Conservation (phyloP, 2,888 invertebrate genomes). For the Drosophila meridiana region DNA sequence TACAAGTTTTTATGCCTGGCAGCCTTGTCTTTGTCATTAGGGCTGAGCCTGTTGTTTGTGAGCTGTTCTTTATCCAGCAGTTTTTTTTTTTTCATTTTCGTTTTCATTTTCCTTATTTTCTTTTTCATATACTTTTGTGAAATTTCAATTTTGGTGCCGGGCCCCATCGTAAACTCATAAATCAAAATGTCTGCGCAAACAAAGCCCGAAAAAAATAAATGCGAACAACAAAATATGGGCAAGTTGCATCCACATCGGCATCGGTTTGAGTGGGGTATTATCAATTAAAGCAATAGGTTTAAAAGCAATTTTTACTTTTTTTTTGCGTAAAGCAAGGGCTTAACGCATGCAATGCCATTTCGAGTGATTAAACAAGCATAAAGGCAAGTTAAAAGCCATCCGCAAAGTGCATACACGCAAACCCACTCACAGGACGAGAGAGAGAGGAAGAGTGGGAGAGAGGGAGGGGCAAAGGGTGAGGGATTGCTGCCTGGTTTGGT, state of each 20-base stretch:
- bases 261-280: slow-evolving; percentile 28
- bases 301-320: slow-evolving; percentile 36
- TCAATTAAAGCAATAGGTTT: slow-evolving; percentile 54
- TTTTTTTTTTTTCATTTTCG: slow-evolving; percentile 22
- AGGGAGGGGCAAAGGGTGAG: not conserved
- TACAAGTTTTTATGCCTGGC: slow-evolving; percentile 56
- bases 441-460: not conserved
- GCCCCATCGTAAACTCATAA: slow-evolving; percentile 64
- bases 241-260: slow-evolving; percentile 27
- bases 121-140: slow-evolving; percentile 44
- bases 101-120: slow-evolving; percentile 12
- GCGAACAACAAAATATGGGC: slow-evolving; percentile 21
- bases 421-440: not conserved
- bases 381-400: slow-evolving; percentile 56
- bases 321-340: slow-evolving; percentile 17
- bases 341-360: slow-evolving; percentile 62
- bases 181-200: slow-evolving; percentile 74
- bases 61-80: slow-evolving; percentile 36
- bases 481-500: not conserved
- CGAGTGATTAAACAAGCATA: slow-evolving; percentile 71
- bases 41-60: slow-evolving; percentile 43
- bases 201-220: slow-evolving; percentile 50
- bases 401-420: slow-evolving; percentile 50
- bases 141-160: slow-evolving; percentile 66
- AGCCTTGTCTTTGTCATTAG: slow-evolving; percentile 68